Conservation (phyloP, 2,888 invertebrate genomes). For the Pterobdella sp. region DNA sequence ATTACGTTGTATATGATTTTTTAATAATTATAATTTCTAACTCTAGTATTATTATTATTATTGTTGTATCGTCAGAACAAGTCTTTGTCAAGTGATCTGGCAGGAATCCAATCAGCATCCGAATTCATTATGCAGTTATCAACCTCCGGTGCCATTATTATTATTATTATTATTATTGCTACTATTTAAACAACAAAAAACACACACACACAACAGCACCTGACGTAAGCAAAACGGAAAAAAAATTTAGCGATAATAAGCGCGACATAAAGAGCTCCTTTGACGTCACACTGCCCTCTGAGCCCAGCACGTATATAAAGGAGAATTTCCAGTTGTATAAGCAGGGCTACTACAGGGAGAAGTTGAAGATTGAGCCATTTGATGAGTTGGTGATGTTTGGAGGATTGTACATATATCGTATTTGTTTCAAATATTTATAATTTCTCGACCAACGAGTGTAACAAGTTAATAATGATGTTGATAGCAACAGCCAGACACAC, state of each 20-base stretch:
- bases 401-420: not conserved
- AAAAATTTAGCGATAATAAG: slow-evolving; percentile 28
- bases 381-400: slow-evolving; percentile 42
- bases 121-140: slow-evolving; percentile 48
- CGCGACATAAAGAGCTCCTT: slow-evolving; percentile 49
- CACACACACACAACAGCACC: not conserved
- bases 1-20: too few species aligned
- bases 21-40: too few species aligned
- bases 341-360: slow-evolving; percentile 81
- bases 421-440: not conserved
- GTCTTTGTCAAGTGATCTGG: slow-evolving; percentile 27
- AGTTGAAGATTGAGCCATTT: slow-evolving; percentile 73
- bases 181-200: not conserved
- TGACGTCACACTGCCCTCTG: too few species aligned
- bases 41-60: too few species aligned
- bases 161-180: slow-evolving; percentile 3
- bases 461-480: not conserved
- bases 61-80: too few species aligned
- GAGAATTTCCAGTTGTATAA: slow-evolving; percentile 74
- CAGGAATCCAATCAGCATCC: slow-evolving; percentile 38
- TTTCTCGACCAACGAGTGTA: too few species aligned
- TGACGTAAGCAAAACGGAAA: not conserved
- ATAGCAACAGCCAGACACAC: not conserved
- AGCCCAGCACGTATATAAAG: slow-evolving; percentile 45
- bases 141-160: not conserved